These are phyloP conservation scores for Drosophila peninsularis DNA, from an alignment of 2,888 invertebrate species.

Conservation along the genomic window DNA sequence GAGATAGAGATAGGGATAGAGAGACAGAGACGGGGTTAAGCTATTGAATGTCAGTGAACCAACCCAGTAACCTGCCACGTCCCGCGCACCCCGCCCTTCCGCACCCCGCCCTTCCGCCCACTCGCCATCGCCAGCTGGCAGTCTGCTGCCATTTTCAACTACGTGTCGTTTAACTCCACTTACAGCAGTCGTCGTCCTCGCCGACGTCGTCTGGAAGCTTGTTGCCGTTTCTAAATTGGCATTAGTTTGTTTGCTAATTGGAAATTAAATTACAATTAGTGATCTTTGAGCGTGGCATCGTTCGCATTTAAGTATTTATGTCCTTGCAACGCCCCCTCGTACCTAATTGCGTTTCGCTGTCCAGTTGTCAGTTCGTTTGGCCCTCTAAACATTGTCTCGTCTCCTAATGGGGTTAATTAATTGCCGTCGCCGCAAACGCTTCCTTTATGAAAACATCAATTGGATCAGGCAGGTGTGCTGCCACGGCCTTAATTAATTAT, in stretches of 20 bases:
- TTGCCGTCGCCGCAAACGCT: constrained; percentile 29
- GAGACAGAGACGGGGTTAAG: constrained; percentile 6
- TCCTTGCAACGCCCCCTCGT: constrained; percentile 17
- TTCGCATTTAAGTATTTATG: constrained; percentile 77
- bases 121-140: constrained; percentile 4
- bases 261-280: constrained; percentile 84
- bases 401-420: constrained; percentile 65
- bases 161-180: constrained; percentile 74
- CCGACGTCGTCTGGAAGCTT: constrained; percentile 34
- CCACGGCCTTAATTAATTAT: neutral
- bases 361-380: constrained; percentile 33
- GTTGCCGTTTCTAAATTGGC: constrained; percentile 70
- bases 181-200: constrained; percentile 35
- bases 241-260: constrained; percentile 84
- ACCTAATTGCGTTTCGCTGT: constrained; percentile 60
- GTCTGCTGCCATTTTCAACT: constrained; percentile 54
- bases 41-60: constrained; percentile 51
- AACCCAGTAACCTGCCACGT: constrained; percentile 10
- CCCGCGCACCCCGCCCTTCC: neutral
- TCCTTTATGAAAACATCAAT: constrained; percentile 2
- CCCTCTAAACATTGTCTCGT: constrained; percentile 29
- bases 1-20: neutral
- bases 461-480: neutral
- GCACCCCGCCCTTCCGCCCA: neutral
- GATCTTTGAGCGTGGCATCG: constrained; percentile 76